Conservation (phyloP, 1,140 invertebrate genomes). For the Zelostemma sp. region DNA sequence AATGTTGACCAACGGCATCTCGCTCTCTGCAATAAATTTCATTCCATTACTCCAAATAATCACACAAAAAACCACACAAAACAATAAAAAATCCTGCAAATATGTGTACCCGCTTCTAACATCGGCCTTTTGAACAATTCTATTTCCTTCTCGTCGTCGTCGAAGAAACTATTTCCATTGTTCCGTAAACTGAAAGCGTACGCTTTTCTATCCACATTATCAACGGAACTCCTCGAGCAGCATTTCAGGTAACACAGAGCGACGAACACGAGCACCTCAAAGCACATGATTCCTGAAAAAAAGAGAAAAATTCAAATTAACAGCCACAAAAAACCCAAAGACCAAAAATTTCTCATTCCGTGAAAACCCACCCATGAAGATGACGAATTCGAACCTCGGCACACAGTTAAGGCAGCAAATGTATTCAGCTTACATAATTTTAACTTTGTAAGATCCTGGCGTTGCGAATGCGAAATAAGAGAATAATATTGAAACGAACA, state of each 20-base stretch:
- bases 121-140: conserved; percentile 74
- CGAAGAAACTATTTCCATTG: conserved; percentile 66
- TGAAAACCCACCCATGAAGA: too few species aligned
- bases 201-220: conserved; percentile 56
- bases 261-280: conserved; percentile 46
- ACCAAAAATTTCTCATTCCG: too few species aligned
- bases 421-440: too few species aligned
- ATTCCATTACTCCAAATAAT: background rate
- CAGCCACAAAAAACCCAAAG: too few species aligned
- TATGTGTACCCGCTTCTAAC: background rate
- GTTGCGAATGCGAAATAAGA: background rate
- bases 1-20: conserved; percentile 40
- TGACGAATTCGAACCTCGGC: too few species aligned
- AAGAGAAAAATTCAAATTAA: too few species aligned
- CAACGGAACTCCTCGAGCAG: conserved; percentile 62
- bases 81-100: too few species aligned
- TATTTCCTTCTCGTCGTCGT: conserved; percentile 75
- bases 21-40: conserved; percentile 14
- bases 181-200: conserved; percentile 66
- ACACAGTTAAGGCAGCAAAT: too few species aligned
- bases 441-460: too few species aligned
- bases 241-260: conserved; percentile 58
- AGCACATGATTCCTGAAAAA: conserved; percentile 56
- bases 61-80: too few species aligned
- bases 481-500: conserved; percentile 44